Conservation (phyloP, 2,113 vertebrate genomes). For the Myrmophylax atrothorax region DNA sequence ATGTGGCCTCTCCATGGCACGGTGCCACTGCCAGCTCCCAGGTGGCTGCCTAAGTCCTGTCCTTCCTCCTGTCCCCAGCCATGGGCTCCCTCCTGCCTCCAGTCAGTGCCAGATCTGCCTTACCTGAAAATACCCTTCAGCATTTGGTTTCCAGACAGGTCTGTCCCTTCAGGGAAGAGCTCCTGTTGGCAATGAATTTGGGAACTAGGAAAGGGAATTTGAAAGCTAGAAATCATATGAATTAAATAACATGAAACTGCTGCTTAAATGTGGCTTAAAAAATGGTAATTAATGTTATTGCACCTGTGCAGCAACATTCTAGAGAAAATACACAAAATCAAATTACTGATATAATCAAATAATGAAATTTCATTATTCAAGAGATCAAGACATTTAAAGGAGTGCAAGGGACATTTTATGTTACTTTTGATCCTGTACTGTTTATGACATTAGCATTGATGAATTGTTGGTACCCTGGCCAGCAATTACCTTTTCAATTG, state of each 20-base stretch:
- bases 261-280: background rate
- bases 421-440: background rate
- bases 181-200: background rate
- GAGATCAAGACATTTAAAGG: background rate
- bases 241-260: background rate
- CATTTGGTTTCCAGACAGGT: background rate
- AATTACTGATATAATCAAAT: background rate
- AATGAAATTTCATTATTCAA: background rate
- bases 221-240: background rate
- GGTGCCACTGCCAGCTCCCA: background rate
- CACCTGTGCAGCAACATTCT: background rate
- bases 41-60: background rate
- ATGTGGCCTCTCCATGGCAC: rapidly evolving
- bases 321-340: background rate
- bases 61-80: background rate
- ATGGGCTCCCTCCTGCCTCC: background rate
- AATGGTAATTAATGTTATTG: background rate
- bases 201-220: background rate
- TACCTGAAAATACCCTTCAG: background rate
- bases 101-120: rapidly evolving
- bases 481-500: background rate
- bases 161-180: background rate
- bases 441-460: background rate
- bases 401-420: background rate
- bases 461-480: background rate